Evolutionary conservation across 2,797 vertebrate species (phyloP), one percentile per base, ranked within the genome.

Genomic region (Galago senegalensis): DNA sequence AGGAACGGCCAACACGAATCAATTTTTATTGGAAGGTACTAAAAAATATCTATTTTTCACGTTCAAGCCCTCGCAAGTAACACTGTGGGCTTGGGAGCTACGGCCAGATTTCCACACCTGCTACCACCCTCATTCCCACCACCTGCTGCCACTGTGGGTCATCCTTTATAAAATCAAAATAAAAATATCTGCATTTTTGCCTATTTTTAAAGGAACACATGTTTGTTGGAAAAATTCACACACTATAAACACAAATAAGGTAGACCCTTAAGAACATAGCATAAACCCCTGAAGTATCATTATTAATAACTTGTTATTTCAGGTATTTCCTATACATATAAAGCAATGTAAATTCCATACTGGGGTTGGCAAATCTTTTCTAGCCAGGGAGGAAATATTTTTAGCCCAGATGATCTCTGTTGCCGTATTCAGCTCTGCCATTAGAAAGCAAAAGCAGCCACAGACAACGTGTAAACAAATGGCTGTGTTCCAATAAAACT

Each of bases 401-500:
- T 46, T 81, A n/a, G 8, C 76, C 63, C 90, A 81, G 20, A 46
- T 53, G 40, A 14, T 70, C 73, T 92, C 46, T 77, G 29, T 56
- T 23, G 63, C 79, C 34, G 31, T 49, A 20, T 27, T 92, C 89
- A 70, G 2, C 34, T 87, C 70, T 73, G 31, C 46, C 43, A 25
- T 37, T 20, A 3, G 7, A 31, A 40, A 40, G 60, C 31, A 76
- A 23, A 87, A 76, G 69, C 40, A 89, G 46, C 13, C 69, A 46
- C 56, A 31, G 86, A 72, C 3, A 14, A 0, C 34, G 37, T 34
- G 43, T 53, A 90, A 90, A 77, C 67, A 76, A 65, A 87, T 27
- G n/a, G 16, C 29, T 88, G 5, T 65, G 40, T 91, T 76, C 89
- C 81, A 84, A 29, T 70, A 92, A 94, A 89, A 86, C 84, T 96